Percentiles rank a stretch among this genome's conserved stretches.
Conservation (phyloP, 2,888 invertebrate genomes). For the Horisme vitalbata region DNA sequence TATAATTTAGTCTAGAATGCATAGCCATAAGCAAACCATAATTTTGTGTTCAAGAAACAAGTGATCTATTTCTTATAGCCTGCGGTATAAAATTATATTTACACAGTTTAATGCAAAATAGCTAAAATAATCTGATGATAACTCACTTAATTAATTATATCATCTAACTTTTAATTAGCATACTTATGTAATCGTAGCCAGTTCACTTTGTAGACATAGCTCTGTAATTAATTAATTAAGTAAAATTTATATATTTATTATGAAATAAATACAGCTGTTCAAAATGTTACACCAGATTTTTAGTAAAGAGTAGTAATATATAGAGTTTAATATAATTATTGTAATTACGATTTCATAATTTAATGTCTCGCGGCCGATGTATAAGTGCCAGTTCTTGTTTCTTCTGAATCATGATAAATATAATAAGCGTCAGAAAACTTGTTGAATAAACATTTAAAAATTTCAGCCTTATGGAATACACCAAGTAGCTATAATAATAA, state of each 20-base stretch:
- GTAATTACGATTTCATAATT: background rate
- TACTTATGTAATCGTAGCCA: constrained; percentile 20
- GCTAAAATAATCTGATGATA: constrained; percentile 13
- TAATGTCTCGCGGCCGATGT: constrained; percentile 4
- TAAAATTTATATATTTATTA: constrained; percentile 10
- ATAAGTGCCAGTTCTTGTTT: constrained; percentile 21
- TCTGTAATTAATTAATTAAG: constrained; percentile 13
- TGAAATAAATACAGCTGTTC: constrained; percentile 4
- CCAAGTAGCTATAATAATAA: constrained; percentile 52
- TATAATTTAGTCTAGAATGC: constrained; percentile 47
- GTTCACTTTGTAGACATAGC: constrained; percentile 17
- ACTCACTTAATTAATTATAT: constrained; percentile 12
- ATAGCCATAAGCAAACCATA: constrained; percentile 60
- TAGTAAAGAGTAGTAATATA: constrained; percentile 6
- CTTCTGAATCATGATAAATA: constrained; percentile 6
- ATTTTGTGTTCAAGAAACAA: constrained; percentile 63
- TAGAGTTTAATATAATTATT: constrained; percentile 10
- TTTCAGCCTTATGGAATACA: constrained; percentile 49
- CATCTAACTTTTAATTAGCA: constrained; percentile 12
- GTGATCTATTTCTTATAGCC: constrained; percentile 51
- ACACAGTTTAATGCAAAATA: constrained; percentile 39
- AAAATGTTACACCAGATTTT: constrained; percentile 7
- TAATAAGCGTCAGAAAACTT: constrained; percentile 2
- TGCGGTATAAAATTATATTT: constrained; percentile 50
- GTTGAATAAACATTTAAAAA: background rate